Conservation (phyloP, 2,888 invertebrate genomes). For the Conchocele bisecta region DNA sequence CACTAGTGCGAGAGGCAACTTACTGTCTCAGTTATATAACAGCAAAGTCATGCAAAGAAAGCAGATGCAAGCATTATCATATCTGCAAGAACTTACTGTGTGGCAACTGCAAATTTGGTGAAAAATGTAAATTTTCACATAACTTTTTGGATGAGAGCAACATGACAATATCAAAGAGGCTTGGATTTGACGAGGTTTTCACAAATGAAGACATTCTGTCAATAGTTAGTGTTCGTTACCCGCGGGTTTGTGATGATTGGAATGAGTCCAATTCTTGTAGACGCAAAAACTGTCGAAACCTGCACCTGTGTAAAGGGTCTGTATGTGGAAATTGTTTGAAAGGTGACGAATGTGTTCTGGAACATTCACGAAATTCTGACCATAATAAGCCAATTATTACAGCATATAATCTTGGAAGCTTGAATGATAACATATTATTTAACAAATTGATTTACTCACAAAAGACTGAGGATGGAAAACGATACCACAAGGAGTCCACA, state of each 20-base stretch:
- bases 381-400: slow-evolving; percentile 45
- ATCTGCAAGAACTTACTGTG: slow-evolving; percentile 5
- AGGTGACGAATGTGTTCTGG: slow-evolving; percentile 30
- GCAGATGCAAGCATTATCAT: not conserved
- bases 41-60: not conserved
- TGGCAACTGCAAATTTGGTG: slow-evolving; percentile 36
- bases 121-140: slow-evolving; percentile 44
- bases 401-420: slow-evolving; percentile 28
- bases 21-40: slow-evolving; percentile 26
- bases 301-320: slow-evolving; percentile 58
- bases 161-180: slow-evolving; percentile 22
- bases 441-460: not conserved
- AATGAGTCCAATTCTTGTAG: slow-evolving; percentile 30
- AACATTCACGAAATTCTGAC: slow-evolving; percentile 25
- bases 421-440: slow-evolving; percentile 1
- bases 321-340: slow-evolving; percentile 46
- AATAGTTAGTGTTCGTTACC: slow-evolving; percentile 30
- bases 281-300: slow-evolving; percentile 27
- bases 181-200: slow-evolving; percentile 39
- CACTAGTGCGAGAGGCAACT: slow-evolving; percentile 5
- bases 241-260: slow-evolving; percentile 43
- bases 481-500: too few species aligned
- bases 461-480: not conserved
- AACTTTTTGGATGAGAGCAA: slow-evolving; percentile 39
- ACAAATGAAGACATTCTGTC: slow-evolving; percentile 35